Evolutionary conservation across 2,888 invertebrate species (phyloP), one percentile per base, ranked within the genome.

Genomic region (Carterocephalus palaemon): DNA sequence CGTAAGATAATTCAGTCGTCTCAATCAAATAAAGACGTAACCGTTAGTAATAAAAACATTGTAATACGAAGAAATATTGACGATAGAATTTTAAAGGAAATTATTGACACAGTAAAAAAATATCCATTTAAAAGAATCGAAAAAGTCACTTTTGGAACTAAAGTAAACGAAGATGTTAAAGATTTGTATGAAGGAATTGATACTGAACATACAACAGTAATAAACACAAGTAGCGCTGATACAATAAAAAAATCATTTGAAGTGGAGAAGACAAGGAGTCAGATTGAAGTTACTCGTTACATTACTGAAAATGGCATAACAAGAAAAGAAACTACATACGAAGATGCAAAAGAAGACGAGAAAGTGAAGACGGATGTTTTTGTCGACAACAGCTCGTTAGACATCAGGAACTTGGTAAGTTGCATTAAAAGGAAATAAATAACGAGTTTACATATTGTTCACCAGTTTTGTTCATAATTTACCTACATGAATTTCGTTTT

Each of bases 91-190:
- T 53, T 86, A 23, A 84, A 83, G 58, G 86, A 86, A 59, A 86
- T 86, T 37, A 83, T 86, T 42, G 86, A 86, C 23, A 85, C 86
- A 1, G 86, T 86, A 8, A 84, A 83, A 53, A 86, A 85, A 49
- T 86, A 86, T 63, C 86, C 86, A 13, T 86, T 86, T 51, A 86
- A 86, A 49, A 74, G 80, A 56, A 89, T 82, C 49, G 82, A 81
- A 52, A 88, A 86, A 60, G 89, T 89, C 24, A 83, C 88, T 4
- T 85, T 88, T 54, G 86, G 89, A 32, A 82, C 87, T 38, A 89
- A 87, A 70, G 81, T 89, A 49, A 89, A 90, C 51, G 82, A 89
- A 58, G 89, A 89, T 57, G 88, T 90, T 8, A 90, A 89, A 69
- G 89, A 86, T 60, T 65, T 86, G 7, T 85, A 85, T 39, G 86